Evolutionary conservation across 2,113 vertebrate genomes (phyloP).

Genomic region (Panurus biarmicus): DNA sequence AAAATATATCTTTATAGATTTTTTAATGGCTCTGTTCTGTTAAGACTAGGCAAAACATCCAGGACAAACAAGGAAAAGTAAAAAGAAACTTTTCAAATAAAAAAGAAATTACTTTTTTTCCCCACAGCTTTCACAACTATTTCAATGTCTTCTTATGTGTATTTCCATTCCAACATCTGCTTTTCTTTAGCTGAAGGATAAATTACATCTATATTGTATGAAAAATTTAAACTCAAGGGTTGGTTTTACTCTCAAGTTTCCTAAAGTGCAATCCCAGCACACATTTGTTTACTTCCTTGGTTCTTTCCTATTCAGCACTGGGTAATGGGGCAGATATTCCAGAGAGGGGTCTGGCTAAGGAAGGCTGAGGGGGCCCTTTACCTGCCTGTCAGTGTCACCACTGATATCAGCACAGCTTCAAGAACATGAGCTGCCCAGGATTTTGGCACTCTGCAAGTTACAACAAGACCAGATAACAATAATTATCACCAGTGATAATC

Average conservation of each 20-base stretch:
- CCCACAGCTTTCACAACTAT: neutral
- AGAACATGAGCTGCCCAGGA: neutral
- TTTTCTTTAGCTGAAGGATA: conserved; percentile 7
- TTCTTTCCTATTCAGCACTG: neutral
- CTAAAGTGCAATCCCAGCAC: neutral
- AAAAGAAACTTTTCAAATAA: neutral
- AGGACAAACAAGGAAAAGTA: neutral
- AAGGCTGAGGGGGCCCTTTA: neutral
- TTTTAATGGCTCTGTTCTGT: neutral
- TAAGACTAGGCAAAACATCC: neutral
- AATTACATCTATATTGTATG: neutral
- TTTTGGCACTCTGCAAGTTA: neutral
- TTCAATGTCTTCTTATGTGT: neutral
- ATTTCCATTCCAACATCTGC: neutral
- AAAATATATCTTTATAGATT: neutral
- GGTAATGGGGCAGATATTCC: neutral
- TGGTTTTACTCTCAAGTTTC: neutral
- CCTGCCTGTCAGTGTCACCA: neutral
- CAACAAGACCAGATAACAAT: neutral
- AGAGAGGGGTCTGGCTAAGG: neutral
- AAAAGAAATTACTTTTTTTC: neutral
- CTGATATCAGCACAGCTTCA: neutral
- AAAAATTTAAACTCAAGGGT: neutral
- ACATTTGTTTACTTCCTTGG: neutral
- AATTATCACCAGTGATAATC: neutral